Evolutionary conservation across 2,797 vertebrate genomes (phyloP), one percentile per base, ranked within the genome.

Genomic region (Rhinoraja longicauda): DNA sequence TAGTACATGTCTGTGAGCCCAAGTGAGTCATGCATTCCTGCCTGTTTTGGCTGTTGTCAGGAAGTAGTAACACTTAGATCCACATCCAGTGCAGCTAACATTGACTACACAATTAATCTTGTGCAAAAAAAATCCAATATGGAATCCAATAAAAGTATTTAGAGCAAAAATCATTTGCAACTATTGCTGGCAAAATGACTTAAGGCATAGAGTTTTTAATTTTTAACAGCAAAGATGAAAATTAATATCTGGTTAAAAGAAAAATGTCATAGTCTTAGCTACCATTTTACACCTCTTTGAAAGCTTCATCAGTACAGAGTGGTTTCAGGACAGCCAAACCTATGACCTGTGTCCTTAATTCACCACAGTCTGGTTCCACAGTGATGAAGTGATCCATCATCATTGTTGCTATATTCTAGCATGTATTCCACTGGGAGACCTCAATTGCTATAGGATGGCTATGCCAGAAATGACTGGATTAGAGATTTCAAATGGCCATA

Each of bases 311-410:
- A 92, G 90, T 94, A 93, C 90, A 94, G 96, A 96, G 95, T 96
- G 95, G 96, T 95, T 97, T 95, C 95, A 95, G 96, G 96, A 95
- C 95, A 93, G 94, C 76, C 94, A 95, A 95, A 96, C 95, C 95
- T 94, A 93, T 96, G 96, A 95, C 95, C 96, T 93, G 72, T 93
- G 93, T 94, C 95, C 94, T 97, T 96, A 96, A 96, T 96, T 97
- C 95, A 96, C 95, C 95, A 95, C 95, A 95, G 94, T 94, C 94
- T 94, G 93, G 91, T 94, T 95, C 94, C 93, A 93, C 93, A 79
- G 95, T 97, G 97, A 97, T 97, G 97, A 98, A 97, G 97, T 97
- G 96, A 97, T 96, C 96, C 95, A 96, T 97, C 97, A 97, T 95
- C 94, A n/a, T 94, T 94, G 93, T 93, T 95, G 93, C 94, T 95